Evolutionary conservation across 2,888 invertebrate genomes (phyloP), one percentile per base, ranked within the genome.

Genomic region (Nysson spinosus): DNA sequence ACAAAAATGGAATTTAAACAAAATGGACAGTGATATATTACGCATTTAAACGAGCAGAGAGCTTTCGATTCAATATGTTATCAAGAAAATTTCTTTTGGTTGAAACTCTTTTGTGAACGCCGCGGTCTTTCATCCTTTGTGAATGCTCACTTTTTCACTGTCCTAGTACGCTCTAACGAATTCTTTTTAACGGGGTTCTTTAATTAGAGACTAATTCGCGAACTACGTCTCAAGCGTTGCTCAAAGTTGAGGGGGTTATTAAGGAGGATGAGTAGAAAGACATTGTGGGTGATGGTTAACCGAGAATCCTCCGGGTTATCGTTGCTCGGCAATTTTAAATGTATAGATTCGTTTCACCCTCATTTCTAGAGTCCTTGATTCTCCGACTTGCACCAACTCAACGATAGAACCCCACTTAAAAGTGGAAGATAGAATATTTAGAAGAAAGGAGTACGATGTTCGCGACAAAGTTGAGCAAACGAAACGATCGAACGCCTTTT

Each of bases 201-300:
- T 63, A 63, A 63, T 63, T 63, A 60, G 39, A 40, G 35, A 51
- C 22, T 39, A 46, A 60, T 51, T 46, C 60, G 7, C 11, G 34
- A 42, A 37, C 47, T 42, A 17, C 28, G n/a, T 14, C n/a, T n/a
- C n/a, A n/a, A n/a, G n/a, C n/a, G n/a, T n/a, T n/a, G n/a, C n/a
- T n/a, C n/a, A n/a, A n/a, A 40, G 11, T 11, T 14, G 42, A 12
- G 11, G 1, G 32, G 34, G 39, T 32, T n/a, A 24, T 46, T 20
- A 46, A 26, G 28, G 54, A 34, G 44, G 17, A 22, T 7, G 19
- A 12, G n/a, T n/a, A 19, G 28, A 32, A n/a, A n/a, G n/a, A n/a
- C n/a, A n/a, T n/a, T n/a, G n/a, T n/a, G n/a, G n/a, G n/a, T n/a
- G n/a, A n/a, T n/a, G n/a, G n/a, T n/a, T n/a, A n/a, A n/a, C n/a